Evolutionary conservation across 2,113 vertebrate genomes (phyloP), one percentile per base, ranked within the genome.

Genomic region (Etheostoma cragini): DNA sequence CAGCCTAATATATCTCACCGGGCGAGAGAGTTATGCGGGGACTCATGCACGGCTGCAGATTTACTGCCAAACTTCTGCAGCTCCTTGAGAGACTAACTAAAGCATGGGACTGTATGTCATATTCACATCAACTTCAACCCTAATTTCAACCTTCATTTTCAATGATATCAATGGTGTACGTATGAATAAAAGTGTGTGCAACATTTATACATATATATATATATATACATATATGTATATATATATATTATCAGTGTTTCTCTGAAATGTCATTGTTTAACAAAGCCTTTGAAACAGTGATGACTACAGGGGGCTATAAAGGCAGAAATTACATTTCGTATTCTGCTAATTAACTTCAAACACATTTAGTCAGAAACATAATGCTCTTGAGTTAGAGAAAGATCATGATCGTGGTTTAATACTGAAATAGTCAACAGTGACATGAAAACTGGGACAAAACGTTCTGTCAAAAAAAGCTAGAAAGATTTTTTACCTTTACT

Each of bases 21-120:
- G 69, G 49, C 16, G 19, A 33, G n/a, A 7, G 62, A 81, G 47
- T 67, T 62, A 72, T 49, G 53, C 49, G 35, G 3, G 58, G 16
- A 70, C 47, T 47, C 68, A 7, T 14, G 42, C 58, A 50, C 38
- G 49, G 57, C 61, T 33, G 49, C 53, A 74, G 58, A 84, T 62
- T 71, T 38, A 84, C 60, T 30, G 49, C 52, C 17, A 30, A 76
- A 66, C 56, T 56, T 47, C 47, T n/a, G 35, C 33, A 16, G 42
- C 53, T 61, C 61, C 62, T 72, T 56, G n/a, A 53, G 35, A 54
- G 45, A 45, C 24, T 38, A 22, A 66, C 30, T 49, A 62, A 81
- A 65, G 10, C 56, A 38, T 42, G 35, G 1, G 16, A 2, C 52
- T 46, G 53, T 46, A 35, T 24, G 46, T 78, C 46, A 72, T n/a